Evolutionary conservation across 1,140 invertebrate genomes (phyloP).

Genomic region (Leptinotarsa lineolata): DNA sequence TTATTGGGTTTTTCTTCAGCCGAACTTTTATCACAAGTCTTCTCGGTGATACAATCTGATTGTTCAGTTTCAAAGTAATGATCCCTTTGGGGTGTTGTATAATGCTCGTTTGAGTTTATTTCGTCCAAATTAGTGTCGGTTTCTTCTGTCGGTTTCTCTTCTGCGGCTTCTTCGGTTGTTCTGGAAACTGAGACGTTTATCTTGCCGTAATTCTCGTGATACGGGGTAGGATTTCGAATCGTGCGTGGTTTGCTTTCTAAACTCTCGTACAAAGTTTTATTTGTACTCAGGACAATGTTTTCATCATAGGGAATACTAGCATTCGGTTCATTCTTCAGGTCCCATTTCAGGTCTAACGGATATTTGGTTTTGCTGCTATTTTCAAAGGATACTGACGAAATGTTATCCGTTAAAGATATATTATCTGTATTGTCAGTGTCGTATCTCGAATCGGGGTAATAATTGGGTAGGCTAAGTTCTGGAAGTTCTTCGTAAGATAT

Average conservation of each 20-base stretch:
- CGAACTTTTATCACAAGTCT: neutral
- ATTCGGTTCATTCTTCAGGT: slow-evolving; percentile 28
- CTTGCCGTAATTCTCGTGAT: slow-evolving; percentile 34
- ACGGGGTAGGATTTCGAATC: slow-evolving; percentile 49
- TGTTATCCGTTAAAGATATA: slow-evolving; percentile 53
- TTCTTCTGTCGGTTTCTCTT: slow-evolving; percentile 40
- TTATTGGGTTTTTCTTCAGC: slow-evolving; percentile 20
- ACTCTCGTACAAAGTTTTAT: slow-evolving; percentile 42
- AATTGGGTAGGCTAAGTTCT: slow-evolving; percentile 54
- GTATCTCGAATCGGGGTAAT: slow-evolving; percentile 56
- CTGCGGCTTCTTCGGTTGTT: slow-evolving; percentile 12
- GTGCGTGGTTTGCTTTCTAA: slow-evolving; percentile 45
- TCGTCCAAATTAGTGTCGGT: slow-evolving; percentile 51
- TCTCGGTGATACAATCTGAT: neutral
- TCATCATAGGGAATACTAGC: slow-evolving; percentile 53
- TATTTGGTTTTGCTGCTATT: slow-evolving; percentile 28
- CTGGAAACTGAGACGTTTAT: slow-evolving; percentile 22
- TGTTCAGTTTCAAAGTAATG: neutral
- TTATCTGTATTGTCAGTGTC: slow-evolving; percentile 56
- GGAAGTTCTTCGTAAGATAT: slow-evolving; percentile 41
- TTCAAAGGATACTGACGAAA: slow-evolving; percentile 39
- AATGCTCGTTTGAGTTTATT: slow-evolving; percentile 48
- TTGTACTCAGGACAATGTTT: slow-evolving; percentile 51
- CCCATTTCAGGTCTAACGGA: slow-evolving; percentile 25
- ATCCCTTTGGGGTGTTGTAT: slow-evolving; percentile 27